phyloP scores from a whole-genome alignment of 2,888 invertebrate genomes.

The Pandemis heparana region DNA sequence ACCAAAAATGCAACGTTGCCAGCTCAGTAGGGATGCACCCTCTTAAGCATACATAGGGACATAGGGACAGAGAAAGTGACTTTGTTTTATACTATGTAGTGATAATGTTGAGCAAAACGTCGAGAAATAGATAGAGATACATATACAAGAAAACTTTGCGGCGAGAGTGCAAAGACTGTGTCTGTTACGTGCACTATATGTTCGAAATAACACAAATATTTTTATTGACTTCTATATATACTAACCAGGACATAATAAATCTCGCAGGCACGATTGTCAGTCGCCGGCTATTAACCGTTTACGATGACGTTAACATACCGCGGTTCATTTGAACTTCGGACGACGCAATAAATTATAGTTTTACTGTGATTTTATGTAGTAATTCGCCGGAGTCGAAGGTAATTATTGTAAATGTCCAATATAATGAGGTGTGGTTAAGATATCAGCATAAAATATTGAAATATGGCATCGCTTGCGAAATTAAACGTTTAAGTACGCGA shows the following conservation, averaged over 20 bases:
- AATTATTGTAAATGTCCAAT: conserved; percentile 21
- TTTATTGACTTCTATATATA: neutral
- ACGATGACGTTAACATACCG: conserved; percentile 49
- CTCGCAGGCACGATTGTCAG: conserved; percentile 19
- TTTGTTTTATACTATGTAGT: no score
- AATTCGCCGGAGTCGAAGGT: conserved; percentile 46
- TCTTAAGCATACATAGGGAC: no score
- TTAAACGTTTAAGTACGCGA: neutral
- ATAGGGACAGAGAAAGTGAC: no score
- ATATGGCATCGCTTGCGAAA: neutral
- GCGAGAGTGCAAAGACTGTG: no score
- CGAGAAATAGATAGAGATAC: no score
- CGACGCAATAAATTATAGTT: conserved; percentile 48
- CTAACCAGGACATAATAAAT: conserved; percentile 36
- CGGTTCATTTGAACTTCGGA: conserved; percentile 47
- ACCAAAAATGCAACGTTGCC: no score
- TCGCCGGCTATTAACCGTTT: conserved; percentile 45
- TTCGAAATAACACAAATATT: neutral
- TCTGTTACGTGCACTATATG: no score
- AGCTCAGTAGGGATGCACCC: no score
- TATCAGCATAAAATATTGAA: neutral
- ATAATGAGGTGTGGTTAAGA: conserved; percentile 4
- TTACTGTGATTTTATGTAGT: conserved; percentile 52
- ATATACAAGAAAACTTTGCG: no score
- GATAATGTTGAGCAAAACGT: no score